phyloP scores from a whole-genome alignment of 1,140 invertebrate genomes.

The Proales similis region DNA sequence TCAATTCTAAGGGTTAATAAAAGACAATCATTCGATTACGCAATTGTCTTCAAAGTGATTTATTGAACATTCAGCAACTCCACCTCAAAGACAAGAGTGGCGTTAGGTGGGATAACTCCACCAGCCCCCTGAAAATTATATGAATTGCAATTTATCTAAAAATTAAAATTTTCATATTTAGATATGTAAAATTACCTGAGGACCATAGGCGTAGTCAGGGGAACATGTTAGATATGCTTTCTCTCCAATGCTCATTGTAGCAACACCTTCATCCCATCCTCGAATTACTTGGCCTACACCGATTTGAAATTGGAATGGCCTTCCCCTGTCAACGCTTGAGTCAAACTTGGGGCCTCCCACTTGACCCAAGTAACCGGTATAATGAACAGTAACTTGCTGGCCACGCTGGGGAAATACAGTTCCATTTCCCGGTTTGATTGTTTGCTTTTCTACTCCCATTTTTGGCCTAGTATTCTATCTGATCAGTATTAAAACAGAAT shows the following conservation, averaged over 20 bases:
- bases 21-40: too few relatives aligned
- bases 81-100: conserved; percentile 72
- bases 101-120: conserved; percentile 49
- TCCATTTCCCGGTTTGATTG: conserved; percentile 17
- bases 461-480: too few relatives aligned
- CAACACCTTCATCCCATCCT: conserved; percentile 72
- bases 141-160: too few relatives aligned
- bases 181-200: too few relatives aligned
- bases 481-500: too few relatives aligned
- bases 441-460: conserved; percentile 35
- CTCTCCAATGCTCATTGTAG: conserved; percentile 74
- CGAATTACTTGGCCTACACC: conserved; percentile 67
- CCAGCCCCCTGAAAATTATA: too few relatives aligned
- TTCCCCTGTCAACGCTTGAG: conserved; percentile 64
- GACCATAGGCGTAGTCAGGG: conserved; percentile 64
- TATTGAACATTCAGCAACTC: conserved; percentile 70
- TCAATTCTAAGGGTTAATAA: too few relatives aligned
- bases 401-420: conserved; percentile 15
- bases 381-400: conserved; percentile 31
- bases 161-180: too few relatives aligned
- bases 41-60: neutral
- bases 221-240: conserved; percentile 74
- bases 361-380: conserved; percentile 27
- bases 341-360: conserved; percentile 77
- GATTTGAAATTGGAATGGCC: conserved; percentile 70